Base-by-base conservation (phyloP, 2,888 invertebrate species). In the Chamaedrilus cognettii region DNA sequence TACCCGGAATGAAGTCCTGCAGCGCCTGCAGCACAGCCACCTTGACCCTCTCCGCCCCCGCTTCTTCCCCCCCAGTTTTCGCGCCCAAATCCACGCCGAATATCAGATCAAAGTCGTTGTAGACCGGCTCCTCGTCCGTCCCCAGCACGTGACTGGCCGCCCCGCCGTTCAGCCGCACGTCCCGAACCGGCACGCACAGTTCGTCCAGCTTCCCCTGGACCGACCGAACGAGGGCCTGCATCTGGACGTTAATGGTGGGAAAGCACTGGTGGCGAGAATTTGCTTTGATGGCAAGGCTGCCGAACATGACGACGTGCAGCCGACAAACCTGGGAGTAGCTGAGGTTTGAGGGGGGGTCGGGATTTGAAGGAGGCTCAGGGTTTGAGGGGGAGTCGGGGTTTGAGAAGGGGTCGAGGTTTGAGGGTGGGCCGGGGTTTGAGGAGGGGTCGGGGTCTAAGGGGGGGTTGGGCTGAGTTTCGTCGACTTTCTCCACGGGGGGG, bases 21-120 rank as follows among this genome's bases (percentile, higher is more conserved):
- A 98, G 87, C 19, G 96, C 93, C 77, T 92, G 91, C 69, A 99
- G 89, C 62, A 98, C 97, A 72, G 97, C 96, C 64, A 91, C 90
- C 86, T 98, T 96, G 77, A 98, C 95, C 80, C 92, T 91, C 86
- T 96, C 92, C 28, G 64, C 31, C 35, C 79, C 77, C 68, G 80
- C 81, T 72, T 91, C 90, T 28, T 59, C 63, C 15, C 35, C n/a
- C 4, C 3, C 35, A 4, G 30, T 3, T 15, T 26, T n/a, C n/a
- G n/a, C n/a, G 73, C 91, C 90, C 74, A 97, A 87, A 79, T 96
- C 95, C 74, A 98, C 95, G 77, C 93, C 94, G 87, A 98, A 99
- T 85, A 99, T 99, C 85, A 99, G 90, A 87, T 99, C 99, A 83
- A 99, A 89, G 86, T 99, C 99, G 85, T 97, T 97, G 88, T 96